A percentile compares a stretch with the other conserved stretches of the same genome.
phyloP scores from a whole-genome alignment of 37 sponge, comb jelly and placozoan species.

The Diacarnus erythraeanus region DNA sequence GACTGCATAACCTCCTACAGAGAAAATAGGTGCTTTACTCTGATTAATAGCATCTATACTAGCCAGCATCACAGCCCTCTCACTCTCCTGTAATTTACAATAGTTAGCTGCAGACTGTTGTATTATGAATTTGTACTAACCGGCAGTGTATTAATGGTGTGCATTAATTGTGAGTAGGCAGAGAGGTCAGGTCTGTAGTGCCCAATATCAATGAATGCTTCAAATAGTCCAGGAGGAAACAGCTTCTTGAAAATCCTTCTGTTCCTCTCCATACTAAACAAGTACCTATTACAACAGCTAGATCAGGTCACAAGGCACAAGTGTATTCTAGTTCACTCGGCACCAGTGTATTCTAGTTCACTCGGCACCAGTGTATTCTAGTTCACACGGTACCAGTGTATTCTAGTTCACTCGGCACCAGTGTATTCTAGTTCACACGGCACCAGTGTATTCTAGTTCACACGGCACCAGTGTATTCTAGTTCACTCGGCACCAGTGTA shows the following conservation, averaged over 20 bases:
- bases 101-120: not conserved
- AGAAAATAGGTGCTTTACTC: constrained; percentile 53
- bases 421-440: no score
- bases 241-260: constrained; percentile 75
- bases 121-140: constrained; percentile 30
- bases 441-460: no score
- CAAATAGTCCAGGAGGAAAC: constrained; percentile 84
- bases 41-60: constrained; percentile 56
- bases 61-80: constrained; percentile 14
- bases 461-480: no score
- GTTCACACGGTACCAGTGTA: no score
- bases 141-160: constrained; percentile 53
- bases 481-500: no score
- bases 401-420: no score
- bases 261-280: constrained; percentile 88
- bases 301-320: not conserved
- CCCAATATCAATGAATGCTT: constrained; percentile 80
- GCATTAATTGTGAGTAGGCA: constrained; percentile 57
- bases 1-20: constrained; percentile 68
- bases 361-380: no score
- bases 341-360: no score
- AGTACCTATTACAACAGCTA: constrained; percentile 12
- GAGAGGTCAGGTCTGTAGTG: constrained; percentile 73
- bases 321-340: no score
- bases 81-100: constrained; percentile 50